A percentile compares a stretch with the other conserved stretches of the same genome.
Conservation (phyloP, 2,113 vertebrate species). For the Chloropsis cyanopogon region DNA sequence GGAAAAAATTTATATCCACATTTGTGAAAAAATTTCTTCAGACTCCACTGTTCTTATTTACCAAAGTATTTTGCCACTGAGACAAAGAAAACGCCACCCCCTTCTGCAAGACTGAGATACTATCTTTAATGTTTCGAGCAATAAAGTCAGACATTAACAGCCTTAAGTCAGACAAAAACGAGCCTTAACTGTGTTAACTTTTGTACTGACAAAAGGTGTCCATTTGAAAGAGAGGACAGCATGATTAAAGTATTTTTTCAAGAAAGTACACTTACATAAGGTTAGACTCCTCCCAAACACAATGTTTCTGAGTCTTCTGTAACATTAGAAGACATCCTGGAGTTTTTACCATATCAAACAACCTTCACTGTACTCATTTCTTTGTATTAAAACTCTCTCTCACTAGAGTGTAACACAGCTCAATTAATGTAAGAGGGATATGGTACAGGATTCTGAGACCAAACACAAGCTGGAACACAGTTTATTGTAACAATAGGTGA, state of each 20-base stretch:
- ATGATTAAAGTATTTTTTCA: background rate
- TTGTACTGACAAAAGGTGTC: background rate
- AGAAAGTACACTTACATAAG: background rate
- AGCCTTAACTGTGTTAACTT: background rate
- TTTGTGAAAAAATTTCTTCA: background rate
- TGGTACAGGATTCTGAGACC: background rate
- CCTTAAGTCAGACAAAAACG: background rate
- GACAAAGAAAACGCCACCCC: background rate
- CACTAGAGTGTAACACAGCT: background rate
- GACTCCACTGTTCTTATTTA: background rate
- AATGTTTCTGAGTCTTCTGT: background rate
- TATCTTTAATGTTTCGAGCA: background rate
- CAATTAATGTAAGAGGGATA: background rate
- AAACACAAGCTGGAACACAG: background rate
- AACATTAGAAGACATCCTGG: background rate
- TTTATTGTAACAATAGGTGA: background rate
- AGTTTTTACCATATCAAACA: background rate
- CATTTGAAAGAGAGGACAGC: background rate
- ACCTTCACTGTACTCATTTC: background rate
- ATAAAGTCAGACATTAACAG: background rate
- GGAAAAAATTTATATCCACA: background rate
- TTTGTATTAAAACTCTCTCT: background rate
- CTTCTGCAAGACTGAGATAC: background rate
- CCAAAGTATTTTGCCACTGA: background rate
- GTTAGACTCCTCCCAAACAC: background rate